Conservation (phyloP, 2,113 vertebrate genomes). For the Platycercus adscitus region DNA sequence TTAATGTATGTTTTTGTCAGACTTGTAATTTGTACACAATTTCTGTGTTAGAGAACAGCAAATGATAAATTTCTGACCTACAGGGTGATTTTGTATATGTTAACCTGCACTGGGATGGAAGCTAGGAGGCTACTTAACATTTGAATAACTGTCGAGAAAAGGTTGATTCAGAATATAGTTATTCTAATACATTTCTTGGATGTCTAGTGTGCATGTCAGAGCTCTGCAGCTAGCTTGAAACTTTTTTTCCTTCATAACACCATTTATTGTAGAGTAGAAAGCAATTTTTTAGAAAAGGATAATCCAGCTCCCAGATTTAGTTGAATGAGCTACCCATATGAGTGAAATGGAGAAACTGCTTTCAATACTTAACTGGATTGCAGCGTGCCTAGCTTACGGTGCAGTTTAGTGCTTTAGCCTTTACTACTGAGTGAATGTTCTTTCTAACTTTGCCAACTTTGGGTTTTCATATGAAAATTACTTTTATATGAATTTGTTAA, state of each 20-base stretch:
- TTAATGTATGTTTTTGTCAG: neutral
- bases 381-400: neutral
- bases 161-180: neutral
- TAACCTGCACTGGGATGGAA: neutral
- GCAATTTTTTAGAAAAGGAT: neutral
- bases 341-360: neutral
- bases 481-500: neutral
- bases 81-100: neutral
- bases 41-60: neutral
- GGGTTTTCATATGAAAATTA: neutral
- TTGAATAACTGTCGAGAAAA: neutral
- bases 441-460: accelerated
- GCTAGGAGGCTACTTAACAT: neutral
- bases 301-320: neutral
- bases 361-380: neutral
- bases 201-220: neutral
- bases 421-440: neutral
- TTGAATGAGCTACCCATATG: neutral
- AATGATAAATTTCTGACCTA: neutral
- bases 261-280: neutral
- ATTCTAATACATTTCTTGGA: neutral
- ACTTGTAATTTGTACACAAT: neutral
- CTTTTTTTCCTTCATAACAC: neutral
- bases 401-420: neutral
- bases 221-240: neutral